A percentile compares a stretch with the other conserved stretches of the same genome.
Conservation (phyloP, 2,888 invertebrate species). For the Gymnoscelis rufifasciata region DNA sequence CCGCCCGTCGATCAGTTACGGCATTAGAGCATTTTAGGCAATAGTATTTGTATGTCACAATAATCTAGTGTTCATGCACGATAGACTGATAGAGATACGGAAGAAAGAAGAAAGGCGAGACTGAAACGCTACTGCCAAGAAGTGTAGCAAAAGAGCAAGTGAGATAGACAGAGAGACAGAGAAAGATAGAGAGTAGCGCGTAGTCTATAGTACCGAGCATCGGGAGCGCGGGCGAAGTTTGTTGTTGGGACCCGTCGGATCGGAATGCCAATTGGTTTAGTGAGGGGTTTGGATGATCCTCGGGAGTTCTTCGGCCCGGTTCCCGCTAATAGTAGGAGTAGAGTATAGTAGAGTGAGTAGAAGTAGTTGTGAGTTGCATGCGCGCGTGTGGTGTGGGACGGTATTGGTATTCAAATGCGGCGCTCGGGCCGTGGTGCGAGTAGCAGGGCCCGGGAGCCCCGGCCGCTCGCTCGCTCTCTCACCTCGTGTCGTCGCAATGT, state of each 20-base stretch:
- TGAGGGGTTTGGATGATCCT: conserved; percentile 53
- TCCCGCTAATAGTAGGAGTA: conserved; percentile 72
- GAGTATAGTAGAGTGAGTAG: conserved; percentile 68
- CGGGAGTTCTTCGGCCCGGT: conserved; percentile 68
- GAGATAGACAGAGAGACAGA: conserved; percentile 73
- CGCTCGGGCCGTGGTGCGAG: conserved; percentile 74
- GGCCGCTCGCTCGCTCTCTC: conserved; percentile 75
- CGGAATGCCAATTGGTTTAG: conserved; percentile 45
- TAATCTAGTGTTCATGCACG: conserved; percentile 79
- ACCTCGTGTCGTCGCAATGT: conserved; percentile 77
- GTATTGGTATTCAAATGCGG: conserved; percentile 88
- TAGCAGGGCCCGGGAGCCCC: conserved; percentile 25
- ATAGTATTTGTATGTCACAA: conserved; percentile 75
- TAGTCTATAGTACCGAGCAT: conserved; percentile 70
- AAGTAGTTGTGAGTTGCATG: conserved; percentile 77
- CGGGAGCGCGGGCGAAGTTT: conserved; percentile 65
- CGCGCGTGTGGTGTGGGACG: conserved; percentile 77
- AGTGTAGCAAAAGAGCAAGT: conserved; percentile 72
- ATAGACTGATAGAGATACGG: conserved; percentile 72
- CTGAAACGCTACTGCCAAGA: conserved; percentile 74
- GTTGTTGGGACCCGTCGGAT: conserved; percentile 65
- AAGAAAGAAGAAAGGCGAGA: conserved; percentile 74
- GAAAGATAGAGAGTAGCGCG: conserved; percentile 71
- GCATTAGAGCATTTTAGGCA: conserved; percentile 71
- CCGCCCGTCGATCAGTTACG: conserved; percentile 56